Conservation (phyloP, 2,113 vertebrate species). For the Nipponia nippon region DNA sequence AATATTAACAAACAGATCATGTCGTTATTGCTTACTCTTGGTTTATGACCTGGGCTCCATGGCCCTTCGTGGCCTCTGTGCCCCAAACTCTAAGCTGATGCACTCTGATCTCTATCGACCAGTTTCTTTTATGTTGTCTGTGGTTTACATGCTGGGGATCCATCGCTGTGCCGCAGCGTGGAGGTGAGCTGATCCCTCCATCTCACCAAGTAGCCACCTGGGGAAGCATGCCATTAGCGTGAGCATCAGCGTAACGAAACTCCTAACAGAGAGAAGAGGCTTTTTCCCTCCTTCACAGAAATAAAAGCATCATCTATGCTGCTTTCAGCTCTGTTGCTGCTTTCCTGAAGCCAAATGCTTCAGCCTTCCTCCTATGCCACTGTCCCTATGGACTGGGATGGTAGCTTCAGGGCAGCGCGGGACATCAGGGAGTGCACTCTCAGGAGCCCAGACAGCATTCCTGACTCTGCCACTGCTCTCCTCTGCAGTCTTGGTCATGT, state of each 20-base stretch:
- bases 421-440: too few relatives aligned
- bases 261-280: neutral
- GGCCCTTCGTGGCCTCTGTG: neutral
- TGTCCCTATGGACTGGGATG: neutral
- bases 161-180: rapidly evolving
- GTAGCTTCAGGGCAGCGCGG: neutral
- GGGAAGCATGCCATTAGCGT: rapidly evolving
- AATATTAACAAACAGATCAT: neutral
- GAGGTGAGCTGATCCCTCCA: neutral
- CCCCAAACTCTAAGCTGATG: neutral
- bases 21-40: neutral
- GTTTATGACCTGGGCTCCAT: neutral
- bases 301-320: neutral
- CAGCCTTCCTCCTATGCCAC: neutral
- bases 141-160: neutral
- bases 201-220: neutral
- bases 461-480: neutral
- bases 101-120: neutral
- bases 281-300: neutral
- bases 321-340: neutral
- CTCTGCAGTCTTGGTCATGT: neutral
- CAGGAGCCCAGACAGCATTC: neutral
- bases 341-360: neutral
- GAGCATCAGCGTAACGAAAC: neutral
- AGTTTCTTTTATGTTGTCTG: neutral